Percentiles rank a stretch among this genome's conserved stretches.
phyloP scores from a whole-genome alignment of 2,888 invertebrate species.

The Caenorhabditis becei region DNA sequence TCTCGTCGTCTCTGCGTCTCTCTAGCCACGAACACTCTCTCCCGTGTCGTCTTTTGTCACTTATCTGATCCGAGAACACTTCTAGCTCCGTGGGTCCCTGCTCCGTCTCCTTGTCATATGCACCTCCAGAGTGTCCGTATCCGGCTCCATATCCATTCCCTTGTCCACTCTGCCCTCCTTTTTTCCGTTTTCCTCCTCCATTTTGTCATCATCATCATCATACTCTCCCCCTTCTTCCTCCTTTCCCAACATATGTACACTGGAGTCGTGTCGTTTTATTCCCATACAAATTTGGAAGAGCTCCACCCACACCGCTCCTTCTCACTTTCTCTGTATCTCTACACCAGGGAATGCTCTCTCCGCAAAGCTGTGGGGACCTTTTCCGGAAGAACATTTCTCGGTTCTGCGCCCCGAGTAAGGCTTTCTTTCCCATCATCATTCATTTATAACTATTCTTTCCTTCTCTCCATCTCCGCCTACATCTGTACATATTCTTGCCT shows the following conservation, averaged over 20 bases:
- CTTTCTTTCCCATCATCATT: conserved; percentile 26
- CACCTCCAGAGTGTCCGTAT: conserved; percentile 32
- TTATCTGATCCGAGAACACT: conserved; percentile 41
- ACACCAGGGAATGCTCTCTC: conserved; percentile 23
- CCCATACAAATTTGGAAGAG: conserved; percentile 51
- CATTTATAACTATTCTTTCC: conserved; percentile 9
- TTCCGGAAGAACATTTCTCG: conserved; percentile 24
- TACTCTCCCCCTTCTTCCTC: conserved; percentile 7
- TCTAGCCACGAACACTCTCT: conserved; percentile 1
- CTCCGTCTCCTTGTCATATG: conserved; percentile 18
- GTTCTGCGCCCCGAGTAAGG: conserved; percentile 7
- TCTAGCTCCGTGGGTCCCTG: conserved; percentile 2
- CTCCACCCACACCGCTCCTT: conserved; percentile 42
- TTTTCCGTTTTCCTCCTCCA: conserved; percentile 26
- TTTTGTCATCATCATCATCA: conserved; percentile 49
- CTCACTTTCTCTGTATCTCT: conserved; percentile 37
- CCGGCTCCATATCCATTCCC: conserved; percentile 37
- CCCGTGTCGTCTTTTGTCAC: conserved; percentile 35
- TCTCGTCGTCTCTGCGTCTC: conserved; percentile 14
- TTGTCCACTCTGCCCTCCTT: conserved; percentile 35
- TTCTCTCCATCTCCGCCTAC: neutral
- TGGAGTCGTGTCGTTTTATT: conserved; percentile 11
- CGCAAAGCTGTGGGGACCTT: conserved; percentile 23
- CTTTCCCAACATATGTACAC: too few species aligned
- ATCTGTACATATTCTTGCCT: neutral